Evolutionary conservation across 2,888 invertebrate species (phyloP).

Genomic region (Cheilosia urbana): DNA sequence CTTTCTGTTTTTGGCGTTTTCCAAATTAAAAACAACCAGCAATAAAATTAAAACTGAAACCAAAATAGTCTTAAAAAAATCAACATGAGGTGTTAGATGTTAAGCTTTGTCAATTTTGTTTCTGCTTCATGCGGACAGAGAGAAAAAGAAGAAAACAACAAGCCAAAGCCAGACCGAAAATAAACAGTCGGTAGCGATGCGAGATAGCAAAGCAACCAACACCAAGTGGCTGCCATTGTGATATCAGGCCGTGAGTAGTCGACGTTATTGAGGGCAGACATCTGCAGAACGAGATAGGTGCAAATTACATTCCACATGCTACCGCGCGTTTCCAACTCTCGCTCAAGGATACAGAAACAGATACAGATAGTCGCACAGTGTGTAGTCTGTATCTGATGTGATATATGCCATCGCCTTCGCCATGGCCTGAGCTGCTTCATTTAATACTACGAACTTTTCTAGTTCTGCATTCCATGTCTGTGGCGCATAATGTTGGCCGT

Average conservation of each 20-base stretch:
- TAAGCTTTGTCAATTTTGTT: conserved; percentile 52
- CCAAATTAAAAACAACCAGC: conserved; percentile 14
- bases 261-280: conserved; percentile 70
- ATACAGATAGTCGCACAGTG: conserved; percentile 11
- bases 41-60: conserved; percentile 17
- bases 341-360: conserved; percentile 47
- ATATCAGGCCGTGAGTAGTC: conserved; percentile 68
- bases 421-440: conserved; percentile 56
- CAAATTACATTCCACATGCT: conserved; percentile 76
- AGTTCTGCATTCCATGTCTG: conserved; percentile 71
- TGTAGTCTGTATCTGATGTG: conserved; percentile 35
- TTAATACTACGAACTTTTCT: conserved; percentile 72
- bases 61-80: conserved; percentile 24
- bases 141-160: conserved; percentile 26
- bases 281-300: conserved; percentile 74
- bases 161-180: conserved; percentile 15
- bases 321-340: conserved; percentile 61
- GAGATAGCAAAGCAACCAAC: conserved; percentile 7
- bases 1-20: neutral
- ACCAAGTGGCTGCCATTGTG: conserved; percentile 65
- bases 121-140: conserved; percentile 12
- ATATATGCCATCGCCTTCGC: conserved; percentile 36
- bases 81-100: conserved; percentile 68
- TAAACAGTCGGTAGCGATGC: conserved; percentile 30
- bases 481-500: conserved; percentile 64